Evolutionary conservation across 2,888 invertebrate species (phyloP).

Genomic region (Falcaria lacertinaria): DNA sequence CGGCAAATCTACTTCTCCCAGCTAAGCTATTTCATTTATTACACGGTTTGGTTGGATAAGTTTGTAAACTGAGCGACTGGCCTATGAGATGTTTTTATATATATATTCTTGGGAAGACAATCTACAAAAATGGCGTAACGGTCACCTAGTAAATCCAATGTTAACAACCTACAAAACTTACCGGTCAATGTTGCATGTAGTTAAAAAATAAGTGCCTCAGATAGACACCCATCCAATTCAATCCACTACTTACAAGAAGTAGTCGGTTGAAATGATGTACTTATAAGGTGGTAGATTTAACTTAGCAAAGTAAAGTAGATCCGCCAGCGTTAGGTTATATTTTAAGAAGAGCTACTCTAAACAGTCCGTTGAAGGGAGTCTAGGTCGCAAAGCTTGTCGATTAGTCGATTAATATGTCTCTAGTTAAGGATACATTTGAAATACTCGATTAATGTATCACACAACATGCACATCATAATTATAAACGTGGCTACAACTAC

Average conservation of each 20-base stretch:
- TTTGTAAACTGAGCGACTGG: too few species aligned
- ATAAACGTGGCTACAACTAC: constrained; percentile 70
- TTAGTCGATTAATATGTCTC: constrained; percentile 49
- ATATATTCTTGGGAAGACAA: too few species aligned
- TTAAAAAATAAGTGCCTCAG: too few species aligned
- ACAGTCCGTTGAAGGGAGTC: constrained; percentile 25
- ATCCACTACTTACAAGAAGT: too few species aligned
- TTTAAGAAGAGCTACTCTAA: constrained; percentile 49
- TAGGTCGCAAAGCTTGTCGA: constrained; percentile 57
- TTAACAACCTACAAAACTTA: too few species aligned
- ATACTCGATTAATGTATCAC: constrained; percentile 68
- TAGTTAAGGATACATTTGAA: constrained; percentile 69
- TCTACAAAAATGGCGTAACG: too few species aligned
- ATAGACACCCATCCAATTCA: too few species aligned
- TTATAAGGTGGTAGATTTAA: not conserved
- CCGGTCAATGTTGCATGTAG: too few species aligned
- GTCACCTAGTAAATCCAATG: too few species aligned
- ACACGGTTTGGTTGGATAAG: too few species aligned
- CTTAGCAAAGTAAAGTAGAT: not conserved
- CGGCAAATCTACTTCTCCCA: not conserved
- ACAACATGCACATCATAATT: constrained; percentile 64
- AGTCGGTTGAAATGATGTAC: too few species aligned
- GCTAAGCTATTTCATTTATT: not conserved
- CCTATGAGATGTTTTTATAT: too few species aligned
- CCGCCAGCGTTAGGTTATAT: constrained; percentile 47